Base-by-base conservation (phyloP, 2,888 invertebrate species). In the Empis stercorea region DNA sequence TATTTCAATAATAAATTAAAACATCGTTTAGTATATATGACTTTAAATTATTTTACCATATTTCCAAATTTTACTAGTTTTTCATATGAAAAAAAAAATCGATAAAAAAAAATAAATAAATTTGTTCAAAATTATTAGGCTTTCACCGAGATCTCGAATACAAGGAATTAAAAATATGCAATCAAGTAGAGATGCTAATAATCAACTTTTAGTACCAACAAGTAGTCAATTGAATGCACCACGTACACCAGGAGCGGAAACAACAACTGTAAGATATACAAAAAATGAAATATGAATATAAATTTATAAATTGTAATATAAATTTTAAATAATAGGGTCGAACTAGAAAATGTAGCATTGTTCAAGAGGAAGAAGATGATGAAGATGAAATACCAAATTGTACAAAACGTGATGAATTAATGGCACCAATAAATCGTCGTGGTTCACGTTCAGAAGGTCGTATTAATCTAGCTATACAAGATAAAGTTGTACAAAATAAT, bases 351-450 rank as follows among this genome's bases (percentile, higher is more conserved):
- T 93, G 91, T 71, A 89, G 89, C 61, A 89, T 93, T 59, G 92
- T 93, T 17, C 84, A 88, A 57, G 88, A 88, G 62, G 94, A 94
- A 64, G 93, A 93, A 57, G 92, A 91, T 60, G 92, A 91, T 61
- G 92, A 93, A 60, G 89, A 86, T 57, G 74, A 63, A 13, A 63
- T 60, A 49, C 62, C 65, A 43, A 72, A 76, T 9, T 51, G 57
- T 27, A 54, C 51, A 14, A 76, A 76, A 16, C 72, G 76, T 10
- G 79, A 78, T 59, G 78, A 75, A 56, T 71, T 69, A 50, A 65
- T 69, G 44, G 67, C 73, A 6, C 61, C 71, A 4, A 63, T 78
- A 46, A 77, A 79, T 54, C 70, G 81, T 11, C 76, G 87, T 16
- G 86, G 86, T 46, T 85, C 86, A 39, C 77, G 86, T 53, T 86